Conservation (phyloP, 2,888 invertebrate species). For the Drosophila aldrichi region DNA sequence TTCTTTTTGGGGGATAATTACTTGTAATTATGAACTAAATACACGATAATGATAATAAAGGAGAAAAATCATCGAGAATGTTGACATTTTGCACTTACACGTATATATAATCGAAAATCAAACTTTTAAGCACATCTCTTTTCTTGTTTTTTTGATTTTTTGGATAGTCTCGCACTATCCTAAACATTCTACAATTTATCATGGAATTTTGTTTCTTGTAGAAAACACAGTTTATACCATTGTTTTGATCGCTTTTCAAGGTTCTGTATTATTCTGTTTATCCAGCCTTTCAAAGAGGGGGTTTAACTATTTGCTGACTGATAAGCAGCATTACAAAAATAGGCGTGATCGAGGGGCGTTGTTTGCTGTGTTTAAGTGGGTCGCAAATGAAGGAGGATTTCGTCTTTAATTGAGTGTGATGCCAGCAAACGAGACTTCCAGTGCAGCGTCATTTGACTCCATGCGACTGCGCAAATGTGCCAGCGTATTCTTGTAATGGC, state of each 20-base stretch:
- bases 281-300: slow-evolving; percentile 52
- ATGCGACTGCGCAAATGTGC: slow-evolving; percentile 91
- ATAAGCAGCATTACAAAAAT: slow-evolving; percentile 58
- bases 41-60: slow-evolving; percentile 46
- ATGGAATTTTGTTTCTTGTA: slow-evolving; percentile 56
- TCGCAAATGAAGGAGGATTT: slow-evolving; percentile 14
- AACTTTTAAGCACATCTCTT: slow-evolving; percentile 47
- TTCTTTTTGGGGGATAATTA: slow-evolving; percentile 44
- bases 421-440: slow-evolving; percentile 85
- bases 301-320: slow-evolving; percentile 34
- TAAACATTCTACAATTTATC: slow-evolving; percentile 45
- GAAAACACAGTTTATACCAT: slow-evolving; percentile 42
- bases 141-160: slow-evolving; percentile 5
- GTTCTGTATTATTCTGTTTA: slow-evolving; percentile 28
- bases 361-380: slow-evolving; percentile 22
- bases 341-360: slow-evolving; percentile 45
- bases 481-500: slow-evolving; percentile 96
- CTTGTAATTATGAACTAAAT: slow-evolving; percentile 62
- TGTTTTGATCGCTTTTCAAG: slow-evolving; percentile 21
- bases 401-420: slow-evolving; percentile 84
- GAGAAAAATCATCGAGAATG: slow-evolving; percentile 69
- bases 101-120: slow-evolving; percentile 50
- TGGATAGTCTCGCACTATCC: slow-evolving; percentile 31
- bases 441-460: slow-evolving; percentile 83
- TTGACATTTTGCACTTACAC: slow-evolving; percentile 74